A percentile compares a stretch with the other conserved stretches of the same genome.
phyloP scores from a whole-genome alignment of 2,888 invertebrate species.

The Nomada ruficornis region DNA sequence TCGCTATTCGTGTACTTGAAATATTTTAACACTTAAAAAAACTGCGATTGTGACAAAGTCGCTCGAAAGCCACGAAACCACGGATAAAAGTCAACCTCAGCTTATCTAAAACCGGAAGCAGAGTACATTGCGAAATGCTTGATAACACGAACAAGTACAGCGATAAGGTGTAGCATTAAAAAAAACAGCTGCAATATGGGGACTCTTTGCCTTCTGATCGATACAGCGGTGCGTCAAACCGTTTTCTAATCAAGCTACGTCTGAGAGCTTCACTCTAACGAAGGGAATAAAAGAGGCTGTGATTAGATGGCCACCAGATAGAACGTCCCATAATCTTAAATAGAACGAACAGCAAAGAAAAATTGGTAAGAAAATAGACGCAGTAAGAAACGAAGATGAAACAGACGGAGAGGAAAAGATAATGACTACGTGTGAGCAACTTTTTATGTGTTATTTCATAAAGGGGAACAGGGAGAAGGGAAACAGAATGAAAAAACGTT shows the following conservation, averaged over 20 bases:
- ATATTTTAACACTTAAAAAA: not conserved
- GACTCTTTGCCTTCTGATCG: conserved; percentile 12
- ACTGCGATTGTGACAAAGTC: conserved; percentile 1
- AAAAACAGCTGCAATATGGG: not conserved
- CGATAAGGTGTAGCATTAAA: conserved; percentile 32
- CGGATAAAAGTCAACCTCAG: conserved; percentile 11
- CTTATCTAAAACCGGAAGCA: conserved; percentile 26
- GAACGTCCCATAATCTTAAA: not conserved
- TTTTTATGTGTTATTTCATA: not conserved
- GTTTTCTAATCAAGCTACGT: conserved; percentile 24
- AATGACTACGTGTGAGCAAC: no score
- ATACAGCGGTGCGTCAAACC: conserved; percentile 14
- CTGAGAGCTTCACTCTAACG: conserved; percentile 5
- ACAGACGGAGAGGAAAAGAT: not conserved
- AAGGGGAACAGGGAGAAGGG: not conserved
- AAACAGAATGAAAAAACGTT: not conserved
- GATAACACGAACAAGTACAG: conserved; percentile 5
- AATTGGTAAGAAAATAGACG: not conserved
- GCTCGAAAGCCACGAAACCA: not conserved
- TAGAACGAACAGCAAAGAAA: not conserved
- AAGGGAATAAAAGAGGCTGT: not conserved
- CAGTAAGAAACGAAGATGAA: conserved; percentile 1
- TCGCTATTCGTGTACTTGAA: not conserved
- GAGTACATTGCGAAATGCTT: not conserved
- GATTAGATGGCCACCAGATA: conserved; percentile 34